These are phyloP conservation scores for Punctoribates punctum DNA, from an alignment of 2,888 invertebrate species.

Conservation along the genomic window DNA sequence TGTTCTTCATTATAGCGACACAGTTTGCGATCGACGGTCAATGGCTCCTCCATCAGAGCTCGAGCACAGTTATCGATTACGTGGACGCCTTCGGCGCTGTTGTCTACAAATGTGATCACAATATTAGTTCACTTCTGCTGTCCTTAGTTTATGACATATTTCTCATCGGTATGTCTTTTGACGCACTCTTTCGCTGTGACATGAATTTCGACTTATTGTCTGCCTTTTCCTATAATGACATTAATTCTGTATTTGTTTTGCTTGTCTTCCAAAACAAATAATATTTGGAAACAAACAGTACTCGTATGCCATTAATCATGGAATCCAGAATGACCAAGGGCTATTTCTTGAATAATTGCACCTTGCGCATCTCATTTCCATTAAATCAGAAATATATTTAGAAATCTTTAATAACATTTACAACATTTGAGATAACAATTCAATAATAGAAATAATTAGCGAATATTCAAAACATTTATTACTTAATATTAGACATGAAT, in stretches of 20 bases:
- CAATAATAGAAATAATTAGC: no score
- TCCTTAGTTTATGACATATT: constrained; percentile 78
- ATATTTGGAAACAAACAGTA: no score
- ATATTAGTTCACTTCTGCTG: constrained; percentile 61
- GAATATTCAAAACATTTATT: no score
- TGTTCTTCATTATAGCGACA: constrained; percentile 85
- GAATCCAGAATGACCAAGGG: neutral
- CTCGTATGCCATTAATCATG: neutral
- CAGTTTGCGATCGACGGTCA: constrained; percentile 60
- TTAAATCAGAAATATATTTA: no score
- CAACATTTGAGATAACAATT: no score
- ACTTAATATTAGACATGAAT: no score
- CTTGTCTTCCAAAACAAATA: no score
- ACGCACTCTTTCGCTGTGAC: neutral
- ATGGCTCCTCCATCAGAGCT: constrained; percentile 54
- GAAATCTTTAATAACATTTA: no score
- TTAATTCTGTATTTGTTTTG: no score
- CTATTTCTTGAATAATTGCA: neutral
- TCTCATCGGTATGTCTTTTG: constrained; percentile 66
- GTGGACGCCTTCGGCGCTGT: constrained; percentile 56
- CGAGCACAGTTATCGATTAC: constrained; percentile 60
- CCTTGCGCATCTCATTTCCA: no score
- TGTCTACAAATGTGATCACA: constrained; percentile 54
- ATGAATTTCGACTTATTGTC: neutral
- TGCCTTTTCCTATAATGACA: neutral